A percentile compares a stretch with the other conserved stretches of the same genome.
These are phyloP conservation scores for Agrotis ipsilon DNA, from an alignment of 2,888 invertebrate species.

Conservation along the genomic window DNA sequence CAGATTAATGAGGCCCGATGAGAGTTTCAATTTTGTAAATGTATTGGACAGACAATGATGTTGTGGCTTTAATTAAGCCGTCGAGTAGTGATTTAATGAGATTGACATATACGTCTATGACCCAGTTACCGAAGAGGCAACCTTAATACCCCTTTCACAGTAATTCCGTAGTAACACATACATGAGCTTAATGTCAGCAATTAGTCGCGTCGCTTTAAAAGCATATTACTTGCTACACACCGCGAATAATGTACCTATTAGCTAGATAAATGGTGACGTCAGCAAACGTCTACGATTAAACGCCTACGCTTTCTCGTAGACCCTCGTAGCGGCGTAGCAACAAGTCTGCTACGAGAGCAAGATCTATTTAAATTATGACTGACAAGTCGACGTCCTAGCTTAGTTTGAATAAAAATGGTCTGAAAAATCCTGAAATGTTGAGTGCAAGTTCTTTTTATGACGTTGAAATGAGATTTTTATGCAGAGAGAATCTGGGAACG, in stretches of 20 bases:
- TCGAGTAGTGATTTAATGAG: slow-evolving; percentile 19
- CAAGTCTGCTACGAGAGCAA: slow-evolving; percentile 46
- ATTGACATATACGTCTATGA: slow-evolving; percentile 13
- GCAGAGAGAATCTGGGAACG: slow-evolving; percentile 13
- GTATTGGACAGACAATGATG: background rate
- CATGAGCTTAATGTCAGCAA: slow-evolving; percentile 52
- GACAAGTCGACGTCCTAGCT: slow-evolving; percentile 10
- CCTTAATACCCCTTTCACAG: slow-evolving; percentile 36
- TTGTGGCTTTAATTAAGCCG: slow-evolving; percentile 10
- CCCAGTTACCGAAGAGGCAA: background rate
- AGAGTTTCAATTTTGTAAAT: slow-evolving; percentile 16
- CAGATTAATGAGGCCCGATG: slow-evolving; percentile 7
- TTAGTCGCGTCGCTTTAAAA: slow-evolving; percentile 63
- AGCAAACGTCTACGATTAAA: slow-evolving; percentile 54
- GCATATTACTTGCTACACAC: slow-evolving; percentile 62
- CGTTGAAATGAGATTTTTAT: slow-evolving; percentile 46
- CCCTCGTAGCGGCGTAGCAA: slow-evolving; percentile 58
- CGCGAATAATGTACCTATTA: slow-evolving; percentile 66
- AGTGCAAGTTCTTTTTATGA: slow-evolving; percentile 26
- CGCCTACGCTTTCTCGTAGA: slow-evolving; percentile 59
- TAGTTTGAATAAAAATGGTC: slow-evolving; percentile 36
- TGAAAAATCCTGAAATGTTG: slow-evolving; percentile 17
- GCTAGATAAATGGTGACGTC: slow-evolving; percentile 63
- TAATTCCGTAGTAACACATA: slow-evolving; percentile 49
- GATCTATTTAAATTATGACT: slow-evolving; percentile 31